phyloP scores from a whole-genome alignment of 2,797 vertebrate species.

The Platyrinchus mystaceus region DNA sequence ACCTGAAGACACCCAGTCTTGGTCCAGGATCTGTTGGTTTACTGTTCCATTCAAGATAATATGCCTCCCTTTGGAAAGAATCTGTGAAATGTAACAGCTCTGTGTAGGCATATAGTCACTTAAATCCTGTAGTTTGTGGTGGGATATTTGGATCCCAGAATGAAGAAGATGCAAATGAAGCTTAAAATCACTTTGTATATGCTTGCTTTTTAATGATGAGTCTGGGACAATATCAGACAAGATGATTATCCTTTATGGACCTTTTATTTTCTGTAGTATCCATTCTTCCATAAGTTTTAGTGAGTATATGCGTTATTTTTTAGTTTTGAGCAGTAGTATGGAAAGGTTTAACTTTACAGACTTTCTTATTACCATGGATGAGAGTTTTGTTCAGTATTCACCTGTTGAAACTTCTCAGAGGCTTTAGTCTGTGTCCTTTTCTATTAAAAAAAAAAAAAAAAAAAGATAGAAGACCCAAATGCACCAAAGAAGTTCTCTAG shows the following conservation, averaged over 20 bases:
- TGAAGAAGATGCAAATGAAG: neutral
- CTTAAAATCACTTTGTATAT: neutral
- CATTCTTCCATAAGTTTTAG: neutral
- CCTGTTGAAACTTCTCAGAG: neutral
- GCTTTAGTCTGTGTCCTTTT: neutral
- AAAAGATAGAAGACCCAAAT: too few relatives aligned
- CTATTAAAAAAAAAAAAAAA: neutral
- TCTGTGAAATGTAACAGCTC: neutral
- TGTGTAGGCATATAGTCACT: rapidly evolving
- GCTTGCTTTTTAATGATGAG: neutral
- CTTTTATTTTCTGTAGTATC: neutral
- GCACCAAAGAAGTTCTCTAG: neutral
- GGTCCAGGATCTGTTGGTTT: neutral
- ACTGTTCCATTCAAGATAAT: neutral
- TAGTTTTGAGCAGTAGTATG: neutral
- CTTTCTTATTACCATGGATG: neutral
- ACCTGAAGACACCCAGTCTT: neutral
- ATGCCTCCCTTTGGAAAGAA: neutral
- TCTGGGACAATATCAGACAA: neutral
- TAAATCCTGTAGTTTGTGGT: neutral
- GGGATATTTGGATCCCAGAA: neutral
- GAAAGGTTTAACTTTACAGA: neutral
- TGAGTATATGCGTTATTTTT: neutral
- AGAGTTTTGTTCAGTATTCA: neutral
- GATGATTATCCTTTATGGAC: neutral